Evolutionary conservation across 1,140 invertebrate species (phyloP), one percentile per base, ranked within the genome.

Genomic region (Lasaia peninsularis): DNA sequence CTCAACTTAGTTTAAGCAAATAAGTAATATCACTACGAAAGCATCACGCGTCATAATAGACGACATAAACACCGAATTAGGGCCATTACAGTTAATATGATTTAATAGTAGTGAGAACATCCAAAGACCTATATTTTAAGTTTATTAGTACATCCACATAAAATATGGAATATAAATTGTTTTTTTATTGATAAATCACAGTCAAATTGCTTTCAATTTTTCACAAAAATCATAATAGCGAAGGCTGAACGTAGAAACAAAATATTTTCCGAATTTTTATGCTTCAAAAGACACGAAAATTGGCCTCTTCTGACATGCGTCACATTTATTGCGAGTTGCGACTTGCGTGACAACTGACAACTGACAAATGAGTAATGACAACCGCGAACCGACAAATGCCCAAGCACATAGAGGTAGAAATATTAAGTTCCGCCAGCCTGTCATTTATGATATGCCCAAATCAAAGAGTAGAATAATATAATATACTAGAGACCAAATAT

Each of bases 191-290:
- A 40, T 51, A 28, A 48, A 40, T 50, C 52, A 62, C 63, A 58
- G 52, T 59, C 62, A 68, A 67, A 67, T 67, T 58, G 58, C 64
- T 65, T 68, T 64, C 18, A 24, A 58, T 65, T 57, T 49, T 52
- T 59, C 54, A 52, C 63, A 49, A 51, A 32, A 59, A 58, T 35
- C 20, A 32, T 10, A 44, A 44, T 18, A 11, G 16, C 9, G 40
- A 48, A 56, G 58, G 53, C 52, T 62, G 52, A 56, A 55, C 57
- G 56, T 67, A 51, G 58, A 61, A 66, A 63, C 28, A 40, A 53
- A 60, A 55, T 71, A 60, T 67, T 70, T 70, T 71, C 56, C 52
- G 44, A 55, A 56, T 52, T 69, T 67, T 65, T 60, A 62, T 60
- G 55, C 55, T 62, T 58, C 48, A 58, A 12, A 32, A 66, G 59